A percentile compares a stretch with the other conserved stretches of the same genome.
These are phyloP conservation scores for Phrixothrix hirtus DNA, from an alignment of 2,888 invertebrate species.

Conservation along the genomic window DNA sequence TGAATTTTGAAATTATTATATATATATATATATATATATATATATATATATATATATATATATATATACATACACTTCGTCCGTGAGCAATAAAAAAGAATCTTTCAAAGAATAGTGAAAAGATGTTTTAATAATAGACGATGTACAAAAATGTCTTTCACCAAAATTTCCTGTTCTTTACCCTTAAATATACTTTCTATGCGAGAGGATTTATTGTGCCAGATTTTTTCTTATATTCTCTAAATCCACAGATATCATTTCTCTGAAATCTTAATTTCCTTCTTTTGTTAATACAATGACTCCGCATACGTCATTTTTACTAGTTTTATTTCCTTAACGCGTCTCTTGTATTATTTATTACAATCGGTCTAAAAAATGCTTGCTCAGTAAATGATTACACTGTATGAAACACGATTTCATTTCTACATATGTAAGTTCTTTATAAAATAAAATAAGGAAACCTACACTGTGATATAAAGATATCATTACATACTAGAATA, in stretches of 20 bases:
- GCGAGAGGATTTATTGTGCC: slow-evolving; percentile 10
- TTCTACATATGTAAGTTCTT: neutral
- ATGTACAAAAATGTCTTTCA: slow-evolving; percentile 14
- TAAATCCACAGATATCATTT: neutral
- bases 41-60: too few species aligned
- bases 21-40: too few species aligned
- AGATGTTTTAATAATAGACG: slow-evolving; percentile 10
- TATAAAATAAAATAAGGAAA: neutral
- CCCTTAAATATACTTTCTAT: slow-evolving; percentile 12
- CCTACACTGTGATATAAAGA: neutral
- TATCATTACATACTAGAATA: neutral
- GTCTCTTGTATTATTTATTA: neutral
- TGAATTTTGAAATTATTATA: too few species aligned
- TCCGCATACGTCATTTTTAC: neutral
- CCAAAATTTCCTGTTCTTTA: slow-evolving; percentile 8
- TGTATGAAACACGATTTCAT: too few species aligned
- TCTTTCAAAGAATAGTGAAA: neutral
- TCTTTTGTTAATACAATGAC: slow-evolving; percentile 3
- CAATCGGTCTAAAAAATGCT: neutral
- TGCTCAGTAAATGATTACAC: too few species aligned
- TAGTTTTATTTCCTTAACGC: neutral
- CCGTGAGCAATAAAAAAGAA: neutral
- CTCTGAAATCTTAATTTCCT: neutral
- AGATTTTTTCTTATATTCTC: slow-evolving; percentile 10
- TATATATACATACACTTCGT: neutral